A percentile compares a stretch with the other conserved stretches of the same genome.
Conservation (phyloP, 2,888 invertebrate genomes). For the Callyntrura sp. region DNA sequence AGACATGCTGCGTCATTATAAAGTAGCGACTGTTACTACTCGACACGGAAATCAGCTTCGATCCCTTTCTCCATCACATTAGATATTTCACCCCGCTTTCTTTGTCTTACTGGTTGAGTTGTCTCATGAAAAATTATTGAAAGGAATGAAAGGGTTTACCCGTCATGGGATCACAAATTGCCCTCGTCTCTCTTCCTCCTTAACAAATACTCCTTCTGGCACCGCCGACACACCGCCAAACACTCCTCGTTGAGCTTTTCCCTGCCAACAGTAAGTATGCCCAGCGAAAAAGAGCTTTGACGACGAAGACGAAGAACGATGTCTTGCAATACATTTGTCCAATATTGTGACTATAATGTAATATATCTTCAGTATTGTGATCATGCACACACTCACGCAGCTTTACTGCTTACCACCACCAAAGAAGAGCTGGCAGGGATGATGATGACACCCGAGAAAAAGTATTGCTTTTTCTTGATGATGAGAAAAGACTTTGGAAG, state of each 20-base stretch:
- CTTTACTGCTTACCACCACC: too few species aligned
- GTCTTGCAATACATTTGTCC: conserved; percentile 64
- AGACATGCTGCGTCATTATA: too few species aligned
- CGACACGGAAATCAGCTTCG: conserved; percentile 64
- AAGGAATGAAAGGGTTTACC: conserved; percentile 78
- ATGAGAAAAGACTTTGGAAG: conserved; percentile 67
- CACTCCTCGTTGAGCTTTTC: conserved; percentile 24
- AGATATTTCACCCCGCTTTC: conserved; percentile 72
- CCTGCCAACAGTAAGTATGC: conserved; percentile 36
- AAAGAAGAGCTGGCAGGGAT: too few species aligned
- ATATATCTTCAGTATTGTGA: conserved; percentile 21
- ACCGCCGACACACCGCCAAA: conserved; percentile 56
- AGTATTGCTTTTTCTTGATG: conserved; percentile 72
- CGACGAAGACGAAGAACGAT: conserved; percentile 58
- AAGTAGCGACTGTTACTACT: too few species aligned
- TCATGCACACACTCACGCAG: too few species aligned
- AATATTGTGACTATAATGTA: conserved; percentile 61
- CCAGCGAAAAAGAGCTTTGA: conserved; percentile 9
- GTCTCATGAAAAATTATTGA: conserved; percentile 79
- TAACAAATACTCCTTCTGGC: conserved; percentile 77
- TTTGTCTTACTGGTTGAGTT: conserved; percentile 79
- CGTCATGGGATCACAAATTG: conserved; percentile 79
- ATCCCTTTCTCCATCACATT: conserved; percentile 62
- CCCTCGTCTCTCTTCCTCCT: conserved; percentile 65
- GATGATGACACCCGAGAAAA: conserved; percentile 62